Percentiles rank a stretch among this genome's conserved stretches.
These are phyloP conservation scores for Bucco capensis DNA, from an alignment of 2,113 vertebrate species.

Conservation along the genomic window DNA sequence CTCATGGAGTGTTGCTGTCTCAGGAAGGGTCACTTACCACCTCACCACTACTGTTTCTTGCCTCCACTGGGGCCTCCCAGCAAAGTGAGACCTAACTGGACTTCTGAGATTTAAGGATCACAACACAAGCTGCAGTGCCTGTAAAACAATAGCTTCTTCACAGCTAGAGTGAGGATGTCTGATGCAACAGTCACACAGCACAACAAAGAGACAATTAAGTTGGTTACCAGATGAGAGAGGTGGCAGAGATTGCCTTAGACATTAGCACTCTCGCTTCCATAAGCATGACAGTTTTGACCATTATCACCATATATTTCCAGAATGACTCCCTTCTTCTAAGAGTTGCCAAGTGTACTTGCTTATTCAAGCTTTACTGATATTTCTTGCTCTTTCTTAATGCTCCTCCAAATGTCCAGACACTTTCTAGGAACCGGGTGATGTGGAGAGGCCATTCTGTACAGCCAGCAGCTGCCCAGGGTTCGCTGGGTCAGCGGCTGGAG, in stretches of 20 bases:
- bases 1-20: not conserved
- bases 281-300: not conserved
- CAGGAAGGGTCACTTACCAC: slow-evolving; percentile 26
- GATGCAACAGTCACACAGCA: not conserved
- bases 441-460: slow-evolving; percentile 7
- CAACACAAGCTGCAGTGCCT: not conserved
- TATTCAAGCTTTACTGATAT: not conserved
- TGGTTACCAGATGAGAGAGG: not conserved
- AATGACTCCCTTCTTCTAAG: not conserved
- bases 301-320: not conserved
- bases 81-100: not conserved
- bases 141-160: slow-evolving; percentile 28
- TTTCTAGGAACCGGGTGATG: slow-evolving; percentile 26
- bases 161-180: not conserved
- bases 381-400: not conserved
- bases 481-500: slow-evolving; percentile 43
- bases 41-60: slow-evolving; percentile 27
- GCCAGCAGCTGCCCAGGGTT: slow-evolving; percentile 34
- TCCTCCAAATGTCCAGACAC: slow-evolving; percentile 25
- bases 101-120: slow-evolving; percentile 17
- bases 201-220: not conserved
- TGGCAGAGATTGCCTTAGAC: not conserved
- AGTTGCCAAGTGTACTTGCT: not conserved
- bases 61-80: not conserved
- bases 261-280: not conserved